These are phyloP conservation scores for Patiria pectinifera DNA, from an alignment of 53 echinoderm and acorn worm species.

Conservation along the genomic window DNA sequence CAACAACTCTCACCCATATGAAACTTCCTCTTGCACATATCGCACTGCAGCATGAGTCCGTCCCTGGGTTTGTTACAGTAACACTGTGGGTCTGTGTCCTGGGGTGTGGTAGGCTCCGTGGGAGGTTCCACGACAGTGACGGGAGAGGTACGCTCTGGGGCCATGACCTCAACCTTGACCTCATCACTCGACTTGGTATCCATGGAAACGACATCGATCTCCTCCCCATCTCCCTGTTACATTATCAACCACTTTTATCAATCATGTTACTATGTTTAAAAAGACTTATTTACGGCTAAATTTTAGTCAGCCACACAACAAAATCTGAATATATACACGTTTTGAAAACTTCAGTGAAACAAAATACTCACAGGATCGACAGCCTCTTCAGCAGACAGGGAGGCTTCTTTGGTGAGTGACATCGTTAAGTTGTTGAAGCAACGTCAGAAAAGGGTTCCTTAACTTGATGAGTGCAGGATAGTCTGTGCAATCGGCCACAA, in stretches of 20 bases:
- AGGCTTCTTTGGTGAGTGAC: constrained; percentile 16
- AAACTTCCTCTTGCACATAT: constrained; percentile 92
- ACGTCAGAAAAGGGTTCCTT: background rate
- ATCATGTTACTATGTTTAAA: background rate
- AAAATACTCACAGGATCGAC: constrained; percentile 32
- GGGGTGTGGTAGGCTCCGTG: background rate
- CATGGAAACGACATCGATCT: constrained; percentile 97
- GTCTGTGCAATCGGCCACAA: background rate
- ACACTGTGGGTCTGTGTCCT: constrained; percentile 67
- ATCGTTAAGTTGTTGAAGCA: background rate
- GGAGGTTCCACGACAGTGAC: constrained; percentile 1
- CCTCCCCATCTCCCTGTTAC: constrained; percentile 85
- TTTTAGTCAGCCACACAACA: background rate
- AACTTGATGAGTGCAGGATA: background rate
- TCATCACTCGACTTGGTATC: constrained; percentile 75
- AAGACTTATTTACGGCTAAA: background rate
- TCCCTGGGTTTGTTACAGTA: constrained; percentile 85
- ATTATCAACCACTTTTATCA: background rate
- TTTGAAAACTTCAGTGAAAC: background rate
- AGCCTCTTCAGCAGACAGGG: constrained; percentile 11
- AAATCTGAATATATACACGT: background rate
- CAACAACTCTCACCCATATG: constrained; percentile 78
- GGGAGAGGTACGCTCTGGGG: constrained; percentile 10
- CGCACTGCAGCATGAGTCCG: constrained; percentile 74
- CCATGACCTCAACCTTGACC: constrained; percentile 27